phyloP scores from a whole-genome alignment of 2,113 vertebrate genomes.

The Psilopogon haemacephalus region DNA sequence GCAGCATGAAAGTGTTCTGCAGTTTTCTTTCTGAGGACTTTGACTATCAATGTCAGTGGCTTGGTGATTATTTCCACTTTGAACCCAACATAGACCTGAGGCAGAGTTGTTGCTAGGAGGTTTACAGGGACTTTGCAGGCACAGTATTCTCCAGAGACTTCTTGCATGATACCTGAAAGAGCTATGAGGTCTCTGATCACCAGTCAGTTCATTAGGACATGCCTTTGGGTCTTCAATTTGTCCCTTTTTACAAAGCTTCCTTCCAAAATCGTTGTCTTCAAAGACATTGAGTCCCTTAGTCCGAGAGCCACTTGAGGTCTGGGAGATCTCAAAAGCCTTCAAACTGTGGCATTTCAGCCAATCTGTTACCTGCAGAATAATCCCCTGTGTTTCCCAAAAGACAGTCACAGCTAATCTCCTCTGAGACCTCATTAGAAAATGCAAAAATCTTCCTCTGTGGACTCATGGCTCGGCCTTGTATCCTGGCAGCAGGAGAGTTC shows the following conservation, averaged over 20 bases:
- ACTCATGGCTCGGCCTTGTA: background rate
- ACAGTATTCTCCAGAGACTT: background rate
- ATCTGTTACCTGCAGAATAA: background rate
- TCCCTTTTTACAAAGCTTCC: background rate
- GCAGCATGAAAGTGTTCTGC: background rate
- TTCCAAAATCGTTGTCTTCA: background rate
- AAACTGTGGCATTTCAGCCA: background rate
- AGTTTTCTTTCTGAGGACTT: background rate
- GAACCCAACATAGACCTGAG: background rate
- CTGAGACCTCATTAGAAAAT: conserved; percentile 43
- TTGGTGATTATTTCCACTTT: background rate
- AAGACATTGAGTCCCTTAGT: background rate
- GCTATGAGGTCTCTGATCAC: background rate
- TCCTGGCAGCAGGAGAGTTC: background rate
- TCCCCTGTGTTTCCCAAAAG: background rate
- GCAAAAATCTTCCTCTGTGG: background rate
- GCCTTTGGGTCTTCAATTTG: background rate
- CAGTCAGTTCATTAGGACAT: background rate
- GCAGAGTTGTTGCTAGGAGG: background rate
- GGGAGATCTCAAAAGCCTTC: background rate
- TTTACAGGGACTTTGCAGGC: background rate
- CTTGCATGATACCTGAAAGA: background rate
- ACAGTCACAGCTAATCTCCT: background rate
- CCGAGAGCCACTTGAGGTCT: background rate
- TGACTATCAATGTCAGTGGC: background rate